Base-by-base conservation (phyloP, 2,888 invertebrate species). In the Sminthurides aquaticus region DNA sequence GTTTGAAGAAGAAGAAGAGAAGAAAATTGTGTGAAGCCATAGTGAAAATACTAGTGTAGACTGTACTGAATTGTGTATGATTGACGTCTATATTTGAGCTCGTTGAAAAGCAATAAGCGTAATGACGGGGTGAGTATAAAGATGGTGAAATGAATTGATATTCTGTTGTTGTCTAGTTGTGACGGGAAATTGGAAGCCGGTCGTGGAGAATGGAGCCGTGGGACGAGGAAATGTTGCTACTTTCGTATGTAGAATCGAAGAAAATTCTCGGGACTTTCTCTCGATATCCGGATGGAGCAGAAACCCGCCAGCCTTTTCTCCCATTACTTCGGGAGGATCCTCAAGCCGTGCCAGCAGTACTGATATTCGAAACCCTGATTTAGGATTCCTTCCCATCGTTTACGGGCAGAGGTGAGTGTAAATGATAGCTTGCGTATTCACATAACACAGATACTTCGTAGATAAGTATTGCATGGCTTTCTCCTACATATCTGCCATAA, bases 241-340 rank as follows among this genome's bases (percentile, higher is more conserved):
- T 48, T 57, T 62, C 43, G 22, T 57, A 49, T 62, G 62, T 48
- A 49, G 43, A 62, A 57, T 62, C 48, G 62, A 62, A 25, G 62
- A 62, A 49, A 62, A 62, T 52, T 57, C 62, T n/a, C 57, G 62
- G 49, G 62, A 62, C 57, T 62, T 62, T 62, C 52, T 62, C n/a
- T 62, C 62, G 25, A 49, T 62, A 49, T 49, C 62, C 8, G 62
- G 62, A 18, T 62, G 62, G 62, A 62, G 62, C 22, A 8, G 52
- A 20, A 62, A 48, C 25, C 55, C 62, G 26, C 56, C 62, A 27
- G 54, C 62, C 49, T 62, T 62, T 55, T 49, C 62, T 25, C 62
- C 62, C 26, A 62, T 62, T 24, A 20, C 5, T 20, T n/a, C n/a
- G n/a, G n/a, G n/a, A n/a, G 52, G 43, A 34, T 34, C 43, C 5